phyloP scores from a whole-genome alignment of 2,888 invertebrate genomes.

The Polydrusus tereticollis region DNA sequence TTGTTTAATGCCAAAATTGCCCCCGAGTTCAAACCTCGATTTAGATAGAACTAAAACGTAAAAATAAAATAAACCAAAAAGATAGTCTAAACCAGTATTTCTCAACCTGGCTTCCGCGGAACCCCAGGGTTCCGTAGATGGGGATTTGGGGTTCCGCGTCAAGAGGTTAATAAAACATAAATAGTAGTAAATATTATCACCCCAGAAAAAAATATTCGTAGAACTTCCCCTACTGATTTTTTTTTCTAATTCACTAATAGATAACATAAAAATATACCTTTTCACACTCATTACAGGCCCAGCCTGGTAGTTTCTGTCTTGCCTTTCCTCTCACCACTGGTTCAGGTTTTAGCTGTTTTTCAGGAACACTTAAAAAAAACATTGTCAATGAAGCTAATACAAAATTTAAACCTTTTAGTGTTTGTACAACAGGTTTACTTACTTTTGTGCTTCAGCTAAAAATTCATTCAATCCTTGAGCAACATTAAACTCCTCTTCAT shows the following conservation, averaged over 20 bases:
- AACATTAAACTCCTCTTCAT: not conserved
- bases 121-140: too few species aligned
- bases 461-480: conserved; percentile 47
- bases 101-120: too few species aligned
- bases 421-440: not conserved
- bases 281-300: conserved; percentile 58
- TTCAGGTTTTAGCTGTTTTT: conserved; percentile 33
- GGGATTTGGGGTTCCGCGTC: too few species aligned
- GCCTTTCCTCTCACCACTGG: conserved; percentile 57
- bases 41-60: conserved; percentile 57
- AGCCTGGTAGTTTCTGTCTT: conserved; percentile 56
- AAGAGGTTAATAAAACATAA: too few species aligned
- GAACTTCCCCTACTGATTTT: too few species aligned
- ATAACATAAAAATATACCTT: conserved; percentile 43
- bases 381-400: not conserved
- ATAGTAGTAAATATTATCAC: too few species aligned
- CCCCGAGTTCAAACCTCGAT: conserved; percentile 60
- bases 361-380: conserved; percentile 6
- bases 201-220: too few species aligned
- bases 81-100: too few species aligned
- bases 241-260: too few species aligned
- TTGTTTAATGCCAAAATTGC: conserved; percentile 65
- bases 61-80: too few species aligned
- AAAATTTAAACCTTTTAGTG: not conserved
- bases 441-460: conserved; percentile 46